Base-by-base conservation (phyloP, 2,113 vertebrate genomes). In the Heptranchias perlo region DNA sequence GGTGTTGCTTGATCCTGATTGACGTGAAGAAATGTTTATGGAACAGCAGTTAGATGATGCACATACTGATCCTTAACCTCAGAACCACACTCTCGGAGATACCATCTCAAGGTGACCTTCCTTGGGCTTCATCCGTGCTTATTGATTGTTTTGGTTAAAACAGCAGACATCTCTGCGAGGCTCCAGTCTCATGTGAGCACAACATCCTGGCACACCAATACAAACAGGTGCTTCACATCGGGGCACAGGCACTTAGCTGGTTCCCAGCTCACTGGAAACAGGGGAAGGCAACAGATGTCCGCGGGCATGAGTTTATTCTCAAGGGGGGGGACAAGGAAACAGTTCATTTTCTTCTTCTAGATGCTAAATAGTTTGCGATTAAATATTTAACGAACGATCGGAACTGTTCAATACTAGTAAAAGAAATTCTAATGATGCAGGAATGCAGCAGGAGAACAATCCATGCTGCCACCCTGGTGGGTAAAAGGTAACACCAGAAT, bases 41-140 rank as follows among this genome's bases (percentile, higher is more conserved):
- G 21, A 47, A 11, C n/a, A 94, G 61, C 87, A 58, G 87, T 16
- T 14, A 58, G 87, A 58, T 91, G 87, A 52, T 87, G 47, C 49
- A 13, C 58, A 23, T 3, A 21, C 16, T 44, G 89, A 64, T 64
- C 91, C 16, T 64, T 44, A 64, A 94, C 92, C 92, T 94, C 58
- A 39, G 91, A 21, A 3, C 4, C n/a, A 44, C 91, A 39, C 16
- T 8, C n/a, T 39, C 91, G 13, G n/a, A 39, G 18, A 18, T 65
- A 16, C 58, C 39, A 39, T 31, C 39, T 94, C 92, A 94, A 94
- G 92, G 92, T 94, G 92, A 94, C 92, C 61, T 94, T 94, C 3
- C 18, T 39, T 5, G 39, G 23, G 14, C 62, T 28, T 65, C 25
- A 11, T 39, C 62, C 25, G 39, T 58, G n/a, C 2, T 65, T 65